A percentile compares a stretch with the other conserved stretches of the same genome.
Conservation (phyloP, 1,140 invertebrate species). For the Odontomachus brunneus region DNA sequence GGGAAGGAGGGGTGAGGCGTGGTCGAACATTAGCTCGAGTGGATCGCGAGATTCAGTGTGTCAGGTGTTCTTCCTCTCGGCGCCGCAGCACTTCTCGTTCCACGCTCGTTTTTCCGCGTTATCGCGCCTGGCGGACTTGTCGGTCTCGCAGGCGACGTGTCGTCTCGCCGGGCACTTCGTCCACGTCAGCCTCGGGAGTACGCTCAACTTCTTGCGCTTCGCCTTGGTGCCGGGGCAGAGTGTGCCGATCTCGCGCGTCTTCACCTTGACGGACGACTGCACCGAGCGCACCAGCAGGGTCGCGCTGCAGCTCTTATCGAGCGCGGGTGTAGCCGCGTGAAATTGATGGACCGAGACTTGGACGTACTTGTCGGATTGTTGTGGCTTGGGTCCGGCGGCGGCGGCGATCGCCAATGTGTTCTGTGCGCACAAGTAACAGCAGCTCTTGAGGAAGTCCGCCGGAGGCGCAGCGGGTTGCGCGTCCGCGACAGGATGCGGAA, state of each 20-base stretch:
- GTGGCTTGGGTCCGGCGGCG: neutral
- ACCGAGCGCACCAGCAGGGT: slow-evolving; percentile 37
- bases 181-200: slow-evolving; percentile 39
- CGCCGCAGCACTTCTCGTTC: slow-evolving; percentile 18
- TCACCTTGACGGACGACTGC: slow-evolving; percentile 64
- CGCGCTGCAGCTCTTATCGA: slow-evolving; percentile 55
- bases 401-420: slow-evolving; percentile 60
- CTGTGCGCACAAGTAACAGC: slow-evolving; percentile 69
- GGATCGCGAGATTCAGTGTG: neutral
- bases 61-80: slow-evolving; percentile 29
- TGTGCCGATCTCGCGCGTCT: slow-evolving; percentile 43
- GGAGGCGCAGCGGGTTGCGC: too few relatives aligned
- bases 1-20: too few relatives aligned
- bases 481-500: neutral
- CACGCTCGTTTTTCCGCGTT: slow-evolving; percentile 25
- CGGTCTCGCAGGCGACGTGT: slow-evolving; percentile 47
- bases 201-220: slow-evolving; percentile 39
- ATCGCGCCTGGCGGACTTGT: slow-evolving; percentile 24
- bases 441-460: slow-evolving; percentile 61
- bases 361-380: slow-evolving; percentile 34
- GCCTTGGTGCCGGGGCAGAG: neutral
- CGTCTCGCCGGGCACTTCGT: slow-evolving; percentile 41
- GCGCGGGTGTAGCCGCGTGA: neutral
- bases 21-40: neutral
- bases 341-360: slow-evolving; percentile 42